Evolutionary conservation across 2,888 invertebrate species (phyloP), one percentile per base, ranked within the genome.

Genomic region (Aphodius sticticus): DNA sequence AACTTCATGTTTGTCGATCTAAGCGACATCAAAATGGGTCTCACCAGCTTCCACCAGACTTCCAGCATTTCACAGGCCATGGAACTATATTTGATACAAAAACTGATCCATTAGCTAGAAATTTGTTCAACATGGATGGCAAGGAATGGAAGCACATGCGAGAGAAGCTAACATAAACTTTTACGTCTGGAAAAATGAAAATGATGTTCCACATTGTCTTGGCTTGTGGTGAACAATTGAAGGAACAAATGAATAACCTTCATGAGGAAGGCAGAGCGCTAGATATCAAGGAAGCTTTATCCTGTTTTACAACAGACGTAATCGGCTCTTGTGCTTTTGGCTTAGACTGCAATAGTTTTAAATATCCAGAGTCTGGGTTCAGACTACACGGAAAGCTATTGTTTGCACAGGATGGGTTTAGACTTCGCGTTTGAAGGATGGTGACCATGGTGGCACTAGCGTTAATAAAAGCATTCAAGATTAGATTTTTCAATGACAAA

Each of bases 231-330:
- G 16, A 14, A 9, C 36, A 26, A 2, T 14, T 72, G 16, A 0
- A 1, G 6, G 72, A 72, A 14, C 9, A 72, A 6, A 72, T 72
- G 14, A 16, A 72, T 9, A 16, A n/a, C 5, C 16, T 72, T 6
- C 36, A 36, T 4, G 16, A 9, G 14, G 6, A 72, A 14, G 16
- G 72, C 6, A 36, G 14, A 16, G 14, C 16, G 5, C 0, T 72
- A 16, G 15, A 37, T 70, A 37, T 77, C 16, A 77, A 77, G 36
- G 36, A 77, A 70, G 35, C 15, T 16, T 14, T 72, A 14, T n/a
- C 72, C 6, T n/a, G 72, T 16, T 16, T 16, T 72, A 72, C 72
- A 15, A 72, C 72, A 16, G 16, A 72, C 16, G 16, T 16, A 6
- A 72, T 72, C 9, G 26, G 26, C 14, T n/a, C 14, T 15, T 53